Percentiles rank a stretch among this genome's conserved stretches.
Conservation (phyloP, 37 sponge, comb jelly and placozoan genomes). For the Mnemiopsis leidyi region DNA sequence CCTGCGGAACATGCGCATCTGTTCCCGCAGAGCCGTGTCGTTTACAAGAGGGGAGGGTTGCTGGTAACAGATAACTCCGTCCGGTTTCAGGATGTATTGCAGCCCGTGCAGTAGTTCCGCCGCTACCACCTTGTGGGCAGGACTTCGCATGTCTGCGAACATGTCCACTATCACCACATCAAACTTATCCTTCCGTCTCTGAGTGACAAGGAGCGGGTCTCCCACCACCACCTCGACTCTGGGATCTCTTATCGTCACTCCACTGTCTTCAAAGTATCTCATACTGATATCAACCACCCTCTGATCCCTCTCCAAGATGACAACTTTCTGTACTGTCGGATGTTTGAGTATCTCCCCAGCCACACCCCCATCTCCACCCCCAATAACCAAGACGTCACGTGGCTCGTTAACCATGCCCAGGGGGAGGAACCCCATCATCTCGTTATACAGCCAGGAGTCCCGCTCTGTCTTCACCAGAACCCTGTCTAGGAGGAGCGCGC, state of each 20-base stretch:
- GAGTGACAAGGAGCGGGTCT: slow-evolving; percentile 2
- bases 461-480: slow-evolving; percentile 10
- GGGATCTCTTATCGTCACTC: neutral
- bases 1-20: slow-evolving; percentile 14
- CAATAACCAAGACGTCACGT: neutral
- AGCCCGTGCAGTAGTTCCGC: neutral
- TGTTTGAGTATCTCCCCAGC: slow-evolving; percentile 15
- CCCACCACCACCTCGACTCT: neutral
- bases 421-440: slow-evolving; percentile 19
- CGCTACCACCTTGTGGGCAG: neutral
- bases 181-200: neutral
- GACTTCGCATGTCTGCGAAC: slow-evolving; percentile 1
- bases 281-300: slow-evolving; percentile 41
- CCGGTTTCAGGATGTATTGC: neutral
- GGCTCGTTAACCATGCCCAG: neutral
- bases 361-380: slow-evolving; percentile 29
- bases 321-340: neutral
- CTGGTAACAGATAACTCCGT: slow-evolving; percentile 6
- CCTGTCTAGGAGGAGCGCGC: slow-evolving; percentile 8
- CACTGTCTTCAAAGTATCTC: slow-evolving; percentile 21
- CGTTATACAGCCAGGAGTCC: neutral
- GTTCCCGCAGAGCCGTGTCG: neutral
- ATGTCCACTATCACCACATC: slow-evolving; percentile 4
- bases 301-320: slow-evolving; percentile 15
- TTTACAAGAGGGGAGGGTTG: neutral